Evolutionary conservation across 53 echinoderm and acorn worm genomes (phyloP), one percentile per base, ranked within the genome.

Genomic region (Patiria pectinifera): DNA sequence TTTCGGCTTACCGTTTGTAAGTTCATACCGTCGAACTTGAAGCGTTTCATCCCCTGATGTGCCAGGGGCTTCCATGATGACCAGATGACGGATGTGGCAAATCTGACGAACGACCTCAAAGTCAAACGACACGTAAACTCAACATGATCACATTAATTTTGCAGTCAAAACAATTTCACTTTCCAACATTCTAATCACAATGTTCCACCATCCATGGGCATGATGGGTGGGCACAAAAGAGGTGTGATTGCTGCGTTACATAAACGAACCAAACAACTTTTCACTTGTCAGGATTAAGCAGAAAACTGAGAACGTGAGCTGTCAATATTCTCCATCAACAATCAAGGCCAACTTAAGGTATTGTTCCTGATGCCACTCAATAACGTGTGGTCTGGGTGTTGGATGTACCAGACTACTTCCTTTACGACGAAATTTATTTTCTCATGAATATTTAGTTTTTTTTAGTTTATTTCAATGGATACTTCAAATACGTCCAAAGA

Each of bases 11-110:
- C 90, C 90, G 62, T 90, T 90, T 80, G 80, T 90, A 11, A 90
- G 69, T 90, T 90, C 90, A 90, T 90, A 90, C 13, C 90, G 90
- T 48, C 90, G 82, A 23, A 80, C 90, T 81, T 90, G 80, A 13
- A 80, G 63, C 18, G 80, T 69, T 12, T 90, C 82, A 60, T 90
- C 81, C 59, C 87, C 69, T 26, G 82, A 86, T 44, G 84, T 49
- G 24, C 46, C 62, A 3, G 48, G 22, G 44, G 43, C 43, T 84
- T 84, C 84, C 84, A 84, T 84, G 62, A 9, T n/a, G 59, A 21
- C 21, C 4, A 4, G 62, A 9, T n/a, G 59, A 21, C 21, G 15
- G 15, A 18, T 69, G 69, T 21, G 53, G 53, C 53, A 53, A 53
- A 35, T 35, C 35, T 35, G 35, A 35, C 35, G 35, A 35, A 35